Percentiles rank a stretch among this genome's conserved stretches.
phyloP scores from a whole-genome alignment of 2,113 vertebrate species.

The Rissa tridactyla region DNA sequence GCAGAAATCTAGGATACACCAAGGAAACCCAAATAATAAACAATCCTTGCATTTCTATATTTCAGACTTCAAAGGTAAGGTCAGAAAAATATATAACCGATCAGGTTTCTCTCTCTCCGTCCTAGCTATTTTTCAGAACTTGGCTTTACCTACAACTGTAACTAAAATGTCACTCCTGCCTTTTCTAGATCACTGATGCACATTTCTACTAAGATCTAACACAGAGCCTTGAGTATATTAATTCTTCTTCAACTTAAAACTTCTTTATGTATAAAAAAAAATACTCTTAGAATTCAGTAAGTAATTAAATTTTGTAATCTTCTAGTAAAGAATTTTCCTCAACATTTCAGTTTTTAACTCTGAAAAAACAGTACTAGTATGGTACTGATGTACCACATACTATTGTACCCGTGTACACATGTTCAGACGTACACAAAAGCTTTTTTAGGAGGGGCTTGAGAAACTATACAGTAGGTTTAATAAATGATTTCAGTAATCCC shows the following conservation, averaged over 20 bases:
- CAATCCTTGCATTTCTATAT: background rate
- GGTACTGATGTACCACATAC: background rate
- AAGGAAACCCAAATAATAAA: background rate
- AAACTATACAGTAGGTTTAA: background rate
- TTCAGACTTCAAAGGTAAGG: background rate
- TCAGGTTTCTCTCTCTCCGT: background rate
- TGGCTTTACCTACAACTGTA: background rate
- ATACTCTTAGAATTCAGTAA: background rate
- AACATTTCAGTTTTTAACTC: background rate
- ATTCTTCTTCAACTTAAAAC: background rate
- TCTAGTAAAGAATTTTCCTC: background rate
- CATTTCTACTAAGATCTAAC: background rate
- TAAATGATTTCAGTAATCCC: background rate
- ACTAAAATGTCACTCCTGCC: background rate
- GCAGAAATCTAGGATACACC: constrained; percentile 58
- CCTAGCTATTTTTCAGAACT: background rate
- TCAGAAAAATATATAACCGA: background rate
- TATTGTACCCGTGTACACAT: background rate
- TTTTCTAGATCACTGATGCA: background rate
- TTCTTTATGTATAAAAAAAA: background rate
- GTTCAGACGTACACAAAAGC: background rate
- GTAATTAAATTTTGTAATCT: background rate
- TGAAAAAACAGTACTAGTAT: background rate
- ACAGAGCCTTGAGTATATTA: background rate
- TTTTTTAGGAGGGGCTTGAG: background rate